Conservation (phyloP, 2,888 invertebrate species). For the Melieria omissa region DNA sequence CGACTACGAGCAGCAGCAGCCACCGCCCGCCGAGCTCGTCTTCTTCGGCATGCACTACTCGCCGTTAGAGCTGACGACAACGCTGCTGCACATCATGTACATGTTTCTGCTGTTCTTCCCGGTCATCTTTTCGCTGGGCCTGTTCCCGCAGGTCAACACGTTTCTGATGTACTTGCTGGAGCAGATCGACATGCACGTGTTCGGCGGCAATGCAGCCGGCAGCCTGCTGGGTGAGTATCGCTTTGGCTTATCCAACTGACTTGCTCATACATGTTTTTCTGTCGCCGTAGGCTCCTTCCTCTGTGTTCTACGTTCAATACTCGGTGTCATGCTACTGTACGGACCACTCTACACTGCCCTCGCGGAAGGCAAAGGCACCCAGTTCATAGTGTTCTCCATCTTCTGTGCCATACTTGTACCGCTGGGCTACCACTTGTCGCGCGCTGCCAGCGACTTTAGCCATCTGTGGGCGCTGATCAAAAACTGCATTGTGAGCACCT, state of each 20-base stretch:
- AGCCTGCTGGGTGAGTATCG: slow-evolving; percentile 75
- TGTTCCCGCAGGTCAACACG: slow-evolving; percentile 97
- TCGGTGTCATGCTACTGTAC: slow-evolving; percentile 83
- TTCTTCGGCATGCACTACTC: slow-evolving; percentile 64
- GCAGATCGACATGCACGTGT: slow-evolving; percentile 91
- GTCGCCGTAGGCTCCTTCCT: slow-evolving; percentile 73
- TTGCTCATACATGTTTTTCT: not conserved
- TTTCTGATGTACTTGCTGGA: slow-evolving; percentile 96
- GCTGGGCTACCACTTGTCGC: slow-evolving; percentile 90
- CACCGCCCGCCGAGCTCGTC: slow-evolving; percentile 29
- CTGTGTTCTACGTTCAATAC: slow-evolving; percentile 81
- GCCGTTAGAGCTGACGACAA: slow-evolving; percentile 73
- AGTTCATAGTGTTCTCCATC: slow-evolving; percentile 93
- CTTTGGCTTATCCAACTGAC: too few species aligned
- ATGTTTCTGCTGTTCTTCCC: slow-evolving; percentile 91
- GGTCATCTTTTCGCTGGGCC: slow-evolving; percentile 90
- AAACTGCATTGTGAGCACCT: slow-evolving; percentile 76
- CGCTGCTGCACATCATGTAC: slow-evolving; percentile 79
- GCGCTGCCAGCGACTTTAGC: slow-evolving; percentile 91
- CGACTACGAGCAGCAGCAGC: slow-evolving; percentile 45
- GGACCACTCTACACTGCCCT: slow-evolving; percentile 90
- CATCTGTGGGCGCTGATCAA: slow-evolving; percentile 89
- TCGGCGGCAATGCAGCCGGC: slow-evolving; percentile 89
- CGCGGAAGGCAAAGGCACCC: slow-evolving; percentile 84
- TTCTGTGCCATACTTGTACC: slow-evolving; percentile 91